A percentile compares a stretch with the other conserved stretches of the same genome.
These are phyloP conservation scores for Chloropsis hardwickii DNA, from an alignment of 2,113 vertebrate species.

Conservation along the genomic window DNA sequence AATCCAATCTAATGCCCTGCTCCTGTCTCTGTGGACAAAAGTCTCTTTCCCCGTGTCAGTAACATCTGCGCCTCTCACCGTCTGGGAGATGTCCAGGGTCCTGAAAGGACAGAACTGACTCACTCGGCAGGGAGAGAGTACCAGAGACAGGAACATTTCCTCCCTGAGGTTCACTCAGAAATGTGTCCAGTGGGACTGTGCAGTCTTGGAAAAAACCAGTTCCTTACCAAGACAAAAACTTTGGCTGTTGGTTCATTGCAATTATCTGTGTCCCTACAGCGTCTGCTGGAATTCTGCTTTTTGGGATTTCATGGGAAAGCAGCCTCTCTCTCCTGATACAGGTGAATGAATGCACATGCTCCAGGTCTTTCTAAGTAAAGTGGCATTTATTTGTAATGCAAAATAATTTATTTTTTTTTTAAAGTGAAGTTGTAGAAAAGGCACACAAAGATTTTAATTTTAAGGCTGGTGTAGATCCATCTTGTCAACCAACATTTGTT, in stretches of 20 bases:
- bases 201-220: background rate
- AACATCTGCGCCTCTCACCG: rapidly evolving
- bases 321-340: background rate
- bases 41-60: rapidly evolving
- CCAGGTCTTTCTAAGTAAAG: rapidly evolving
- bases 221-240: background rate
- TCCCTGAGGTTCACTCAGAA: background rate
- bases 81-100: background rate
- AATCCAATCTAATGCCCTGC: background rate
- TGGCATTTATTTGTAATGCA: background rate
- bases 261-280: background rate
- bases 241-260: background rate
- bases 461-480: background rate
- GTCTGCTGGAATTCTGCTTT: background rate
- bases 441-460: background rate
- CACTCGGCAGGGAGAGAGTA: background rate
- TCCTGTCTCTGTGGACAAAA: background rate
- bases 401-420: background rate
- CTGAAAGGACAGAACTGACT: background rate
- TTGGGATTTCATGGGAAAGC: background rate
- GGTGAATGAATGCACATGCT: rapidly evolving
- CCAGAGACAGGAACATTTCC: background rate
- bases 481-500: background rate
- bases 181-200: too few species aligned
- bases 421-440: background rate